Base-by-base conservation (phyloP, 2,113 vertebrate species). In the Pogona vitticeps region DNA sequence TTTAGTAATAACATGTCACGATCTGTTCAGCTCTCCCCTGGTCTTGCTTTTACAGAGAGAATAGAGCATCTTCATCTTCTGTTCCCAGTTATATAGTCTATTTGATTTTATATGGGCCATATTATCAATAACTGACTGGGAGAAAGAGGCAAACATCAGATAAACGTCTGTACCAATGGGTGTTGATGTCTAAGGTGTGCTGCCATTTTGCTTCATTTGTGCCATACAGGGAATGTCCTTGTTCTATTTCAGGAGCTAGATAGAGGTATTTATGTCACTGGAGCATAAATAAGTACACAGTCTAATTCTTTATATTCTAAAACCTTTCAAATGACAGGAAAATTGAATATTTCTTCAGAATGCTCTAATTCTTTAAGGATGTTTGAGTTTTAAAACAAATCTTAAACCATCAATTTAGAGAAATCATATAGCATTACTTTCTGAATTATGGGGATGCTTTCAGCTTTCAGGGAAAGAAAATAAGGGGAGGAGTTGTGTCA, bases 381-480 rank as follows among this genome's bases (percentile, higher is more conserved):
- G 59, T 36, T 63, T 80, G 78, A 28, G 20, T 63, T 80, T 78
- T 18, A 56, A 23, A 77, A 33, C n/a, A 77, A 77, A 86, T 1
- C 2, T 85, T 84, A 88, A 84, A 33, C 0, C 61, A 85, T 91
- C 3, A 23, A 7, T 31, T 79, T 88, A 23, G 21, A 42, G 67
- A 82, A 87, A 52, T 6, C 65, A 3, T 56, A 87, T 1, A 31
- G 2, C 23, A 0, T 59, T 82, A 58, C 1, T 1, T 79, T 4
- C 0, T 21, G 46, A 86, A 85, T 59, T 20, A 36, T 4, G 9
- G 1, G 59, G 15, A 83, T 23, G 72, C 12, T n/a, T 84, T 79
- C 36, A 86, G n/a, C 15, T 6, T 7, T 63, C 88, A 18, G 36
- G 61, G 81, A 15, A 0, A 38, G 83, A 18, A 75, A 85, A 42